Evolutionary conservation across 2,797 vertebrate genomes (phyloP).

Genomic region (Sphenodon punctatus): DNA sequence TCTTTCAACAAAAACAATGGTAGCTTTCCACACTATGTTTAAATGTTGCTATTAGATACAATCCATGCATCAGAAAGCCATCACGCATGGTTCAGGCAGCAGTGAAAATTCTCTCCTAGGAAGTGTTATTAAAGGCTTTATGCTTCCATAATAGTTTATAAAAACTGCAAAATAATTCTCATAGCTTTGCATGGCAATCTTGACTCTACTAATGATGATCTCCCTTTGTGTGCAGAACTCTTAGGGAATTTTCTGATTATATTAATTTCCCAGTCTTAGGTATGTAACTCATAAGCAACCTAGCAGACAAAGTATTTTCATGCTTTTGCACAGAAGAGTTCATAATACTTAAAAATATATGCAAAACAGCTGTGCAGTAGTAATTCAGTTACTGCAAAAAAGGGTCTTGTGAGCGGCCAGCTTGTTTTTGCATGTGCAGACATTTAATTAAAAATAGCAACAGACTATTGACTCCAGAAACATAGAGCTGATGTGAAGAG

Average conservation of each 20-base stretch:
- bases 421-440: not conserved
- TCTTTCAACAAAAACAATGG: no score
- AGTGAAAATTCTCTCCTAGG: not conserved
- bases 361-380: not conserved
- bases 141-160: not conserved
- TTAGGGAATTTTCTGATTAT: conserved; percentile 4
- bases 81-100: not conserved
- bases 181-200: not conserved
- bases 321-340: not conserved
- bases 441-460: no score
- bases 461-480: no score
- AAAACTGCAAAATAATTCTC: not conserved
- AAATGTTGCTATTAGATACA: not conserved
- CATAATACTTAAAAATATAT: not conserved
- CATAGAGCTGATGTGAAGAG: no score
- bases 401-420: not conserved
- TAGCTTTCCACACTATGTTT: not conserved
- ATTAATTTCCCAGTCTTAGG: not conserved
- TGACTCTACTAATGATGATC: not conserved
- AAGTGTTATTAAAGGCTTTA: not conserved
- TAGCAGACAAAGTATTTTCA: not conserved
- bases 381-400: not conserved
- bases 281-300: not conserved
- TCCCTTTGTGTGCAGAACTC: not conserved
- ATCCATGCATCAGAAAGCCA: not conserved